phyloP scores from a whole-genome alignment of 53 echinoderm and acorn worm species.

The Paracentrotus lividus region DNA sequence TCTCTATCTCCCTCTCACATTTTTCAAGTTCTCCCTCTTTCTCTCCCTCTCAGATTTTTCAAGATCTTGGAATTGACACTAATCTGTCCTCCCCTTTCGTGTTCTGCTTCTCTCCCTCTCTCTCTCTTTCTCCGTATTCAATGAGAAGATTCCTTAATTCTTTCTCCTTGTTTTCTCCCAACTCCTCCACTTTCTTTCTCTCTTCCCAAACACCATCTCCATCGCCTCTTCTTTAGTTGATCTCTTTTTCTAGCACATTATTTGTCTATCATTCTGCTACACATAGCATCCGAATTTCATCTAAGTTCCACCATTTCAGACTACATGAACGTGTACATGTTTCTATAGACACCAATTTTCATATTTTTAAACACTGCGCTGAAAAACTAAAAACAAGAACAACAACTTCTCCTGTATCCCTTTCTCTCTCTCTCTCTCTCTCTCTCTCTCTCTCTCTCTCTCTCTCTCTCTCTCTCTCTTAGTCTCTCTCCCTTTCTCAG shows the following conservation, averaged over 20 bases:
- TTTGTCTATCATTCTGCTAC: background rate
- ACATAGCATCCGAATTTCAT: background rate
- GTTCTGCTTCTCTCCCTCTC: conserved; percentile 1
- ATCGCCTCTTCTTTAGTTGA: background rate
- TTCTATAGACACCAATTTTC: no score
- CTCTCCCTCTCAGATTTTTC: background rate
- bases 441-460: background rate
- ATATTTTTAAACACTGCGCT: no score
- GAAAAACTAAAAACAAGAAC: no score
- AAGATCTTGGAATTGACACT: background rate
- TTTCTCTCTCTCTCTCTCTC: background rate
- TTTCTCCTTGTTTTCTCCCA: background rate
- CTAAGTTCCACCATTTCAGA: no score
- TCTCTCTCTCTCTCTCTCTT: conserved; percentile 1
- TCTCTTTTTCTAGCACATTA: background rate
- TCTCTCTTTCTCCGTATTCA: background rate
- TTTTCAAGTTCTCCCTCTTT: background rate
- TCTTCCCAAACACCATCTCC: background rate
- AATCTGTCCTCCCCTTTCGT: background rate
- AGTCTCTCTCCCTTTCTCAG: background rate
- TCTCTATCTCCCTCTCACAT: background rate
- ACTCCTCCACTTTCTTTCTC: background rate
- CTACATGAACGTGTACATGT: no score
- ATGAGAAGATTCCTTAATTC: no score
- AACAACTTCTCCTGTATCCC: background rate